phyloP scores from a whole-genome alignment of 1,140 invertebrate genomes.

The Heliconius melpomene region DNA sequence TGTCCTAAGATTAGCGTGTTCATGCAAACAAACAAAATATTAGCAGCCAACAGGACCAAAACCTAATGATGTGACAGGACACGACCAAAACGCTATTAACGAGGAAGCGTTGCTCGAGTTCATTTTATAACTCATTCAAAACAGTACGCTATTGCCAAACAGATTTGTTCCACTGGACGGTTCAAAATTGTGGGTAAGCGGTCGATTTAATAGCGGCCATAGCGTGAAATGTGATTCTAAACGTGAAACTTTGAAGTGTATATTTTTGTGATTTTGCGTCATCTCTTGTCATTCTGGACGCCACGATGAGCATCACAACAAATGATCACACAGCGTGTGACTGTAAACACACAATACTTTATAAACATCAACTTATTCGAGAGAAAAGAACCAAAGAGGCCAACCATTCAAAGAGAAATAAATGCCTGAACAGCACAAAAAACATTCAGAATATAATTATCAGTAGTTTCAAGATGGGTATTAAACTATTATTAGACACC shows the following conservation, averaged over 20 bases:
- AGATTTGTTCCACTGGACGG: constrained; percentile 21
- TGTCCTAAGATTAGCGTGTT: no score
- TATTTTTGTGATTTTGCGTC: not conserved
- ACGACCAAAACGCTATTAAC: not conserved
- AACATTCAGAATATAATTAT: no score
- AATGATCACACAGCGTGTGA: no score
- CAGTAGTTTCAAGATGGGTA: no score
- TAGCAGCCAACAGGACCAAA: no score
- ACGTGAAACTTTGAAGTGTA: not conserved
- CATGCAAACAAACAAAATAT: no score
- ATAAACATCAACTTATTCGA: no score
- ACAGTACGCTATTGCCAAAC: constrained; percentile 1
- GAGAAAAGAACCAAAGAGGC: no score
- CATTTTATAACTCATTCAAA: not conserved
- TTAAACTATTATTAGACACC: not conserved
- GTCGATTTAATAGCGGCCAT: constrained; percentile 2
- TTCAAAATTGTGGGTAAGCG: constrained; percentile 8
- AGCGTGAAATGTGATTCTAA: not conserved
- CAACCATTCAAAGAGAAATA: no score
- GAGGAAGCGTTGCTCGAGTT: not conserved
- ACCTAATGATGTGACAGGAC: not conserved
- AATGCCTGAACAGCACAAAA: no score
- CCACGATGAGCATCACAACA: no score
- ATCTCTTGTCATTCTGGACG: not conserved
- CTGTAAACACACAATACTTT: no score